Base-by-base conservation (phyloP, 2,888 invertebrate genomes). In the Erebia aethiops region DNA sequence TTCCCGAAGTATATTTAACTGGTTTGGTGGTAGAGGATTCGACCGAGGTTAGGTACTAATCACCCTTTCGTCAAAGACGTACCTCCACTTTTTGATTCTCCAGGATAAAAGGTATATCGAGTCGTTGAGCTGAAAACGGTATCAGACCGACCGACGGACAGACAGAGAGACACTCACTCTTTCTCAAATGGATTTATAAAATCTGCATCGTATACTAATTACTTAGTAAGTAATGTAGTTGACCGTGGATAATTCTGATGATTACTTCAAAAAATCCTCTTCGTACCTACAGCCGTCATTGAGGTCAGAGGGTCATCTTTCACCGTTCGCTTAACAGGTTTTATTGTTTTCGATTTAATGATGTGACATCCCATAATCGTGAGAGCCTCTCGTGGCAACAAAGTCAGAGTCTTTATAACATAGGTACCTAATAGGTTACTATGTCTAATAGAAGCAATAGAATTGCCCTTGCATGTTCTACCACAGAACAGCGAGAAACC, bases 241-340 rank as follows among this genome's bases (percentile, higher is more conserved):
- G 43, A 57, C 57, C 67, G 68, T 67, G 46, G 51, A 65, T 62
- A 61, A 68, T 74, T 68, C n/a, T 62, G 52, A 74, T 65, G 54
- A 26, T 43, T 58, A 21, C 63, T 66, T 69, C 66, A 61, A 74
- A 72, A 62, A 61, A 56, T 60, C 64, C 61, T 52, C 69, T 73
- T 52, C 56, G 49, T 56, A 65, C 35, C 35, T 35, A 35, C 58
- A 65, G 52, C 56, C 64, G 69, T 73, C 74, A 74, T 74, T 73
- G 71, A 71, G 72, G 74, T 73, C 74, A 74, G 71, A 71, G 62
- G 73, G 71, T 74, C 74, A 73, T 73, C 73, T 73, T 74, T 71
- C 73, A 74, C 73, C 71, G 71, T 71, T 65, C 71, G 69, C 69
- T 63, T 68, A 66, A 69, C 73, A 71, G 71, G 73, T 74, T 74